These are phyloP conservation scores for Exocentrus adspersus DNA, from an alignment of 2,888 invertebrate species.

Conservation along the genomic window DNA sequence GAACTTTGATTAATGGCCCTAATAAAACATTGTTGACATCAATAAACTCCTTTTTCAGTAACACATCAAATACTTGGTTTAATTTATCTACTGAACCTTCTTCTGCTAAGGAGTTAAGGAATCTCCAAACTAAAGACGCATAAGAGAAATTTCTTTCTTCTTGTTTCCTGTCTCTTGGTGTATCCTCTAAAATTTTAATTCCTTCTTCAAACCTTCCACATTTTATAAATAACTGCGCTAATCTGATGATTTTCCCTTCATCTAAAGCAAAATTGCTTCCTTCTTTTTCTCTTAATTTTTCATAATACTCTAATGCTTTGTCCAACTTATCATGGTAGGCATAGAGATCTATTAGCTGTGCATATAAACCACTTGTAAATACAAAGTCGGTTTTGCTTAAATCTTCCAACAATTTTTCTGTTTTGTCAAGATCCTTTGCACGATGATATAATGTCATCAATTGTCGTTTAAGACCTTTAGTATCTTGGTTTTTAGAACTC, in stretches of 20 bases:
- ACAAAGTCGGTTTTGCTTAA: slow-evolving; percentile 70
- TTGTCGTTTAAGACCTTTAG: slow-evolving; percentile 71
- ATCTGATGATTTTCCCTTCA: slow-evolving; percentile 69
- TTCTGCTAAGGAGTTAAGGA: slow-evolving; percentile 76
- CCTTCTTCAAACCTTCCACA: slow-evolving; percentile 72
- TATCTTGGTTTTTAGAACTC: slow-evolving; percentile 68
- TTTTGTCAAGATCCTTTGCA: slow-evolving; percentile 71
- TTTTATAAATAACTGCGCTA: slow-evolving; percentile 70
- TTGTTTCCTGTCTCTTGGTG: slow-evolving; percentile 55
- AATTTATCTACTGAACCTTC: slow-evolving; percentile 71
- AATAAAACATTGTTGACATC: slow-evolving; percentile 73
- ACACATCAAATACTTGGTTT: slow-evolving; percentile 69
- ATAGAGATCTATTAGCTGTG: slow-evolving; percentile 76
- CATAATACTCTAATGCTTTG: slow-evolving; percentile 69
- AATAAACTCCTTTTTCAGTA: slow-evolving; percentile 70
- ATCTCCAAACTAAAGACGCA: slow-evolving; percentile 72
- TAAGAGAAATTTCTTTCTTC: slow-evolving; percentile 64
- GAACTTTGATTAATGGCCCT: slow-evolving; percentile 80
- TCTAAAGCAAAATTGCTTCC: slow-evolving; percentile 69
- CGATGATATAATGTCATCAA: slow-evolving; percentile 71
- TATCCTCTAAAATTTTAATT: slow-evolving; percentile 66
- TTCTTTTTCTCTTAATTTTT: slow-evolving; percentile 65
- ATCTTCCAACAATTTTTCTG: slow-evolving; percentile 68
- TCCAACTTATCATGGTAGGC: slow-evolving; percentile 70
- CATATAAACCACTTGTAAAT: slow-evolving; percentile 68